Percentiles rank a stretch among this genome's conserved stretches.
These are phyloP conservation scores for Meiosimyza decipiens DNA, from an alignment of 2,888 invertebrate genomes.

Conservation along the genomic window DNA sequence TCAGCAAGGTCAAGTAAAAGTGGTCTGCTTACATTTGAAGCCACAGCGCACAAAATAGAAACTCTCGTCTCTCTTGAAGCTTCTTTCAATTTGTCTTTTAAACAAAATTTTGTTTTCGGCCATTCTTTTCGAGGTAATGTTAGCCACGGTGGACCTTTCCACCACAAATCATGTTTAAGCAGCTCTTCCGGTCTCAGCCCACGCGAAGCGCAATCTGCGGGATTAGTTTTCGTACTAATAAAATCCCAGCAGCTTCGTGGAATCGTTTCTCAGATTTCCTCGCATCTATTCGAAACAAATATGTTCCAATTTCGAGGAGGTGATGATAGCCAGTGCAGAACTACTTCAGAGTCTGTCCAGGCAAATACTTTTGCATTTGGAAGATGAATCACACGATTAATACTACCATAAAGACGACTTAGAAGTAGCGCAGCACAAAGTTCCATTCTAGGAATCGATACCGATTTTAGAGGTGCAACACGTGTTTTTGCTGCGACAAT, in stretches of 20 bases:
- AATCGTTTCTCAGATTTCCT: slow-evolving; percentile 36
- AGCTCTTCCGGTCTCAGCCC: slow-evolving; percentile 35
- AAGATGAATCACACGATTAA: background rate
- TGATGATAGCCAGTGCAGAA: slow-evolving; percentile 46
- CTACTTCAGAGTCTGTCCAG: slow-evolving; percentile 43
- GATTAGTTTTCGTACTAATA: slow-evolving; percentile 42
- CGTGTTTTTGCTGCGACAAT: slow-evolving; percentile 14
- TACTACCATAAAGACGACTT: slow-evolving; percentile 5
- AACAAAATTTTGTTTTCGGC: slow-evolving; percentile 24
- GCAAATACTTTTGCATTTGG: slow-evolving; percentile 34
- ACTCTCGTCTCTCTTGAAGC: background rate
- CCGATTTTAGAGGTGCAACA: slow-evolving; percentile 5
- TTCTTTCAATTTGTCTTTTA: background rate
- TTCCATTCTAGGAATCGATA: slow-evolving; percentile 22
- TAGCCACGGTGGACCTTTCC: slow-evolving; percentile 5
- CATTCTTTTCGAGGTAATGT: slow-evolving; percentile 15
- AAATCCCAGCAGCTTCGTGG: slow-evolving; percentile 41
- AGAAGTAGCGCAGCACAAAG: slow-evolving; percentile 22
- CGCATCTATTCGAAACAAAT: slow-evolving; percentile 46
- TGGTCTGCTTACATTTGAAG: background rate
- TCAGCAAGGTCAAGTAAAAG: slow-evolving; percentile 9
- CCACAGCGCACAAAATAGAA: background rate
- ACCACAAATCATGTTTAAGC: slow-evolving; percentile 18
- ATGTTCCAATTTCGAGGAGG: slow-evolving; percentile 47
- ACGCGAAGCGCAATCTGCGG: slow-evolving; percentile 47